Conservation (phyloP, 1,140 invertebrate genomes). For the Myzus persicae region DNA sequence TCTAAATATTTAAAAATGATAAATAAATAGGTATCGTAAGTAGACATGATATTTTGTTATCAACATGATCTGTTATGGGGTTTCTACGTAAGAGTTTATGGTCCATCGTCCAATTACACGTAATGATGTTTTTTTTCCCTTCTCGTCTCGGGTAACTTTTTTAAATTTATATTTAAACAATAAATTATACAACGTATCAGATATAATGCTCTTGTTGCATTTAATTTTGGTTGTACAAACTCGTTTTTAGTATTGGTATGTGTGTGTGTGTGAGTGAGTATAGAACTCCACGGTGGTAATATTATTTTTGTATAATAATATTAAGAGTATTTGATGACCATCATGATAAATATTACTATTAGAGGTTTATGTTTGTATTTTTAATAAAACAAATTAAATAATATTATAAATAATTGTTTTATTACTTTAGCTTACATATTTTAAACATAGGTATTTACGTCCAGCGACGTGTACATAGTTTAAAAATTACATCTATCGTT, state of each 20-base stretch:
- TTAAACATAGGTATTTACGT: background rate
- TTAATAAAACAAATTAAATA: background rate
- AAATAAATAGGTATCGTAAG: slow-evolving; percentile 31
- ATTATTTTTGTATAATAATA: background rate
- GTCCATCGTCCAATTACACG: slow-evolving; percentile 32
- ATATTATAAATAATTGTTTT: background rate
- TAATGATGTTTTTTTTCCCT: slow-evolving; percentile 47
- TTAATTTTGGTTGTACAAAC: slow-evolving; percentile 33
- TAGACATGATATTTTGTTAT: slow-evolving; percentile 46
- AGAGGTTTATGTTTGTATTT: background rate
- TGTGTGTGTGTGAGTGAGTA: too few species aligned
- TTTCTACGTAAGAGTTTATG: slow-evolving; percentile 19
- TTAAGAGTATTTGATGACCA: slow-evolving; percentile 25
- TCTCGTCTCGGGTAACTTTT: background rate
- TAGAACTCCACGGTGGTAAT: background rate
- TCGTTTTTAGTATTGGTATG: background rate
- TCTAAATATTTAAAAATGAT: slow-evolving; percentile 36
- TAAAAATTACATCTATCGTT: background rate
- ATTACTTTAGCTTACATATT: background rate
- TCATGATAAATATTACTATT: slow-evolving; percentile 3
- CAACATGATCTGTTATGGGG: background rate
- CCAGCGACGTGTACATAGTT: background rate
- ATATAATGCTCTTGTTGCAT: slow-evolving; percentile 20
- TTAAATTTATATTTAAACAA: slow-evolving; percentile 35
- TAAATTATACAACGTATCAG: slow-evolving; percentile 48